A percentile compares a stretch with the other conserved stretches of the same genome.
Conservation (phyloP, 2,888 invertebrate genomes). For the Ligdia adustata region DNA sequence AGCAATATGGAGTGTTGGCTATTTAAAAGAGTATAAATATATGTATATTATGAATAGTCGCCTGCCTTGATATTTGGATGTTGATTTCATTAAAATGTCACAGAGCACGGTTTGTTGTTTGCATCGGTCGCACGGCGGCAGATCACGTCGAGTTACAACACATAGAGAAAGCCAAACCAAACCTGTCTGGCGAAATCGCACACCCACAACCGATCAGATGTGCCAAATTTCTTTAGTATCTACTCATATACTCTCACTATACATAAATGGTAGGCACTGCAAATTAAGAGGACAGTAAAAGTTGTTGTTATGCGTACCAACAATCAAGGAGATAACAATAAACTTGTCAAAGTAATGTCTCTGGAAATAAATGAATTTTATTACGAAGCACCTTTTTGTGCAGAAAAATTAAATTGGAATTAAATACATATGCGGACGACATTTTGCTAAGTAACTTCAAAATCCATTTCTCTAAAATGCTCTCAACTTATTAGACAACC, state of each 20-base stretch:
- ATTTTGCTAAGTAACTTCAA: no score
- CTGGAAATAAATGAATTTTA: not conserved
- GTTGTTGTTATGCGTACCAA: conserved; percentile 57
- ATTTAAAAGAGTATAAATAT: conserved; percentile 36
- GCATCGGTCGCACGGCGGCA: conserved; percentile 29
- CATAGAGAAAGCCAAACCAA: conserved; percentile 72
- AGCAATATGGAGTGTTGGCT: conserved; percentile 22
- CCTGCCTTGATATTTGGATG: conserved; percentile 74
- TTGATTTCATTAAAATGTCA: conserved; percentile 65
- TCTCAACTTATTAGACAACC: no score
- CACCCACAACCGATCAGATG: conserved; percentile 71
- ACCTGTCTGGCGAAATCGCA: conserved; percentile 74
- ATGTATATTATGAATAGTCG: conserved; percentile 58
- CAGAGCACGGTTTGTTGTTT: conserved; percentile 36
- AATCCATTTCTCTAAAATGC: no score
- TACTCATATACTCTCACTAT: conserved; percentile 52
- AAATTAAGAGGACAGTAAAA: conserved; percentile 62
- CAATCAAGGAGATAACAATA: conserved; percentile 42
- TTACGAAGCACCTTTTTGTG: not conserved
- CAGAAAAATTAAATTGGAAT: not conserved
- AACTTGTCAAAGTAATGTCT: conserved; percentile 6
- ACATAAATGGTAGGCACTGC: conserved; percentile 46
- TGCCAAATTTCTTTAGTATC: conserved; percentile 67
- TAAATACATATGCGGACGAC: no score
- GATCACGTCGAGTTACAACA: conserved; percentile 58